phyloP scores from a whole-genome alignment of 2,888 invertebrate species.

The Lasioglossum oenotherae region DNA sequence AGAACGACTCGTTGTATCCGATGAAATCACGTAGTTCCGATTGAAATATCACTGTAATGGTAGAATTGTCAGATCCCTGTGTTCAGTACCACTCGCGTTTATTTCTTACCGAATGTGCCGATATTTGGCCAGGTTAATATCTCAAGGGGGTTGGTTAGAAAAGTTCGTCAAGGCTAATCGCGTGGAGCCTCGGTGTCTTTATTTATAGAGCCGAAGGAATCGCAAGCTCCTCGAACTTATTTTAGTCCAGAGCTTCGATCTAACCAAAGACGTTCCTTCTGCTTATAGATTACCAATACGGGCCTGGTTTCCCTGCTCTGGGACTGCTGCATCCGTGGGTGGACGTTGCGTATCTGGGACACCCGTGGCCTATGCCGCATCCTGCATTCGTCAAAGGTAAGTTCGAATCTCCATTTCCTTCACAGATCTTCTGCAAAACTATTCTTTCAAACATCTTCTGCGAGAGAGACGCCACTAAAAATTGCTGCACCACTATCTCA shows the following conservation, averaged over 20 bases:
- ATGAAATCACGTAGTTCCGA: too few relatives aligned
- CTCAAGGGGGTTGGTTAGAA: not conserved
- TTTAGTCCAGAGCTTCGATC: conserved; percentile 20
- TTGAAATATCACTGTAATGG: too few relatives aligned
- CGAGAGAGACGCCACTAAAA: too few relatives aligned
- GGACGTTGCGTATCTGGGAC: conserved; percentile 93
- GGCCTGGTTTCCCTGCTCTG: conserved; percentile 86
- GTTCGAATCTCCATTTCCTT: conserved; percentile 18
- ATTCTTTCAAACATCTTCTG: too few relatives aligned
- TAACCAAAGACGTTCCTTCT: conserved; percentile 30
- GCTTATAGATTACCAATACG: conserved; percentile 91
- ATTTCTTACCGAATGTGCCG: not conserved
- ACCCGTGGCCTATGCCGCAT: conserved; percentile 87
- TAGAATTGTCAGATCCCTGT: too few relatives aligned
- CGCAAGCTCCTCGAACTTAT: conserved; percentile 26
- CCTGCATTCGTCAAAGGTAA: conserved; percentile 88
- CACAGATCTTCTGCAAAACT: too few relatives aligned
- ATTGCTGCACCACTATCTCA: too few relatives aligned
- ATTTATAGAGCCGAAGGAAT: conserved; percentile 53
- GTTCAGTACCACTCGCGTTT: too few relatives aligned
- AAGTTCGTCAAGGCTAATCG: conserved; percentile 39
- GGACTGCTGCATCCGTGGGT: conserved; percentile 93
- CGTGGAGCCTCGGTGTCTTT: conserved; percentile 4
- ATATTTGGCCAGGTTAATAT: not conserved
- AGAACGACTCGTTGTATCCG: too few relatives aligned